These are phyloP conservation scores for Pogonognathellus flavescens DNA, from an alignment of 1,140 invertebrate genomes.

Conservation along the genomic window DNA sequence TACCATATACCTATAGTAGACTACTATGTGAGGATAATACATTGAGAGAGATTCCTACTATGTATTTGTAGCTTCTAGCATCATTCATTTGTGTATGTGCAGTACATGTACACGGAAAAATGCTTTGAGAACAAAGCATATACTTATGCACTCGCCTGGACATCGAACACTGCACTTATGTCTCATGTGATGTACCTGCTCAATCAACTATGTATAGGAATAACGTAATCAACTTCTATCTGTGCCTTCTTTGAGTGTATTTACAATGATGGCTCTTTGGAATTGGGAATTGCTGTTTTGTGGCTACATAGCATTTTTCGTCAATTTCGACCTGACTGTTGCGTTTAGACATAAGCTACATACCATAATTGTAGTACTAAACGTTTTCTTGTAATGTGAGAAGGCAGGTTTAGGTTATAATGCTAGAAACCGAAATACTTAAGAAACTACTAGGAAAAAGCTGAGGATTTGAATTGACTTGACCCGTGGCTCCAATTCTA, in stretches of 20 bases:
- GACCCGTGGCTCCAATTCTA: slow-evolving; percentile 26
- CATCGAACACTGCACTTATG: neutral
- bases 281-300: neutral
- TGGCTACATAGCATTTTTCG: neutral
- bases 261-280: no score
- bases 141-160: no score
- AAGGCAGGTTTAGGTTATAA: neutral
- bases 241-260: neutral
- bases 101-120: no score
- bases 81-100: no score
- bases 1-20: no score
- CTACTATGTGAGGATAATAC: no score
- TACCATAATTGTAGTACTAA: neutral
- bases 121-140: no score
- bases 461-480: neutral
- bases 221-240: no score
- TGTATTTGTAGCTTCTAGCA: no score
- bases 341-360: neutral
- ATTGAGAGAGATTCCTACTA: no score
- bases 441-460: neutral
- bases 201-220: slow-evolving; percentile 1
- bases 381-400: slow-evolving; percentile 1
- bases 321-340: neutral
- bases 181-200: neutral
- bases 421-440: neutral